Conservation (phyloP, 2,113 vertebrate species). For the Lamprologus lemairii region DNA sequence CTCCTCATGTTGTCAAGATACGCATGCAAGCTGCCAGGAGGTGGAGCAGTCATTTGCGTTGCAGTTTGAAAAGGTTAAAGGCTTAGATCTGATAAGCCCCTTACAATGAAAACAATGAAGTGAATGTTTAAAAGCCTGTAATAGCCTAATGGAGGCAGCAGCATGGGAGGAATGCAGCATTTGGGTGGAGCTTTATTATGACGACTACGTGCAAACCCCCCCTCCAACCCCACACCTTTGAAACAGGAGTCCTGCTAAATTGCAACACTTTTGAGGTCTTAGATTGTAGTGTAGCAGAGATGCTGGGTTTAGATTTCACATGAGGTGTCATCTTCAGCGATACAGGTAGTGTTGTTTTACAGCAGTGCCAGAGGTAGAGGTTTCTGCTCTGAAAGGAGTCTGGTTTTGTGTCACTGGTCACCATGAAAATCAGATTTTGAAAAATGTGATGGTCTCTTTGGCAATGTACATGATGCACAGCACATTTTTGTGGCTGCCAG, state of each 20-base stretch:
- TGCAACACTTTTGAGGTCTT: constrained; percentile 13
- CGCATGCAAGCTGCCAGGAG: not conserved
- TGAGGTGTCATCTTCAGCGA: not conserved
- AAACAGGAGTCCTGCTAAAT: constrained; percentile 31
- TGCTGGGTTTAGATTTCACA: constrained; percentile 21
- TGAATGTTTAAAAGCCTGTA: constrained; percentile 19
- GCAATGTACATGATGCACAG: not conserved
- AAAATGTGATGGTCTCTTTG: not conserved
- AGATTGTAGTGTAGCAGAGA: constrained; percentile 1
- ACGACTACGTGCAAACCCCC: not conserved
- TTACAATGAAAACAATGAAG: constrained; percentile 49
- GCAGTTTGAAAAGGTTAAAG: constrained; percentile 21
- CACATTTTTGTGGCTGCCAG: not conserved
- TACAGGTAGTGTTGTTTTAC: not conserved
- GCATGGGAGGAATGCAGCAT: constrained; percentile 30
- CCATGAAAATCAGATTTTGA: not conserved
- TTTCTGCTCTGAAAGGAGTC: not conserved
- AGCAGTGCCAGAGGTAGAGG: not conserved
- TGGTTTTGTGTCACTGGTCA: not conserved
- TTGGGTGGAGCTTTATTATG: constrained; percentile 36
- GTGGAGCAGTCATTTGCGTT: not conserved
- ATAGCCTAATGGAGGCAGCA: constrained; percentile 14
- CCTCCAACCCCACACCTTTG: not conserved
- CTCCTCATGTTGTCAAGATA: not conserved
- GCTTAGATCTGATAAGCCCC: constrained; percentile 47